Conservation (phyloP, 2,113 vertebrate genomes). For the Anser cygnoides region DNA sequence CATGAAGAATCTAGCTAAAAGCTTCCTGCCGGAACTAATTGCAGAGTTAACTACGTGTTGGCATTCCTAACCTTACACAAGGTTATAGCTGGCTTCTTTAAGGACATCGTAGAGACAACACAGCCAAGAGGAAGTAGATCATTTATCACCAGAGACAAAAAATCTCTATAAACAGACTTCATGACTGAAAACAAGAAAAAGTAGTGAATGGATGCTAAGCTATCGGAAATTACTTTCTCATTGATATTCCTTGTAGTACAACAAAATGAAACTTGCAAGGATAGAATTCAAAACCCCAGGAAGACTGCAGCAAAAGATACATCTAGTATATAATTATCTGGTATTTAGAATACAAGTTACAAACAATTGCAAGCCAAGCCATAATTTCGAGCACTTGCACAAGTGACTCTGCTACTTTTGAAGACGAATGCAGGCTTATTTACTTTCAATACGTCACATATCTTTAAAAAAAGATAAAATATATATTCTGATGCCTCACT, state of each 20-base stretch:
- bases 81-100: neutral
- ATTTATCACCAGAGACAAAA: neutral
- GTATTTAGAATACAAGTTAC: neutral
- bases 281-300: neutral
- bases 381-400: neutral
- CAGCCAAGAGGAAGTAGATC: neutral
- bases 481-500: neutral
- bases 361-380: neutral
- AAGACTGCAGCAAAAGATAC: neutral
- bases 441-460: neutral
- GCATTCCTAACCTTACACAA: neutral
- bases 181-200: neutral
- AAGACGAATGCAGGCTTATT: neutral
- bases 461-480: neutral
- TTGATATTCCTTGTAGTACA: neutral
- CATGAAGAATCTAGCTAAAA: neutral
- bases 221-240: neutral
- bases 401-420: neutral
- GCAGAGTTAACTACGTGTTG: neutral
- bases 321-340: neutral
- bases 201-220: neutral
- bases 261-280: neutral
- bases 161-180: neutral
- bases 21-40: neutral
- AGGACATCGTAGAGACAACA: neutral